Percentiles rank a stretch among this genome's conserved stretches.
Evolutionary conservation across 2,888 invertebrate species (phyloP).

Genomic region (Tipula lateralis): DNA sequence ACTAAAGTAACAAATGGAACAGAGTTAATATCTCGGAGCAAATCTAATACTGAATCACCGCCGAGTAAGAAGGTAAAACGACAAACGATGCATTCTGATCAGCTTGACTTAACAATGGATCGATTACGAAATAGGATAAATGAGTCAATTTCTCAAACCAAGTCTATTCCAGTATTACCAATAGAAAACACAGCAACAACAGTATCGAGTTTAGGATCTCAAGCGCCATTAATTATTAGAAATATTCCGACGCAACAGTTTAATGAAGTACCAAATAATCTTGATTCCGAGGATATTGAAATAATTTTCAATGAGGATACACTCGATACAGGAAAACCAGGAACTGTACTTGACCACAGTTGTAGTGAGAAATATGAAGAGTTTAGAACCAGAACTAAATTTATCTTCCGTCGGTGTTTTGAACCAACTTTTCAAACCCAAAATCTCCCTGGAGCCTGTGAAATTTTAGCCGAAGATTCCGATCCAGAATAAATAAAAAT

Average conservation of each 20-base stretch:
- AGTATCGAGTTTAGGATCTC: background rate
- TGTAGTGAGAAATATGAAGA: conserved; percentile 32
- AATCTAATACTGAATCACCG: background rate
- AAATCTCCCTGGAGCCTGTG: conserved; percentile 53
- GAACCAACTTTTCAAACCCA: conserved; percentile 65
- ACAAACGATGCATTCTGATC: background rate
- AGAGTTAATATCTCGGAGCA: background rate
- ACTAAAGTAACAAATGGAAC: background rate
- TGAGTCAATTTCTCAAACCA: background rate
- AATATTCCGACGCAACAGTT: background rate
- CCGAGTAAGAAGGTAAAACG: background rate
- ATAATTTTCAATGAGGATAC: background rate
- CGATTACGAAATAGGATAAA: background rate
- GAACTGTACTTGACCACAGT: conserved; percentile 34
- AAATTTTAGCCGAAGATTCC: conserved; percentile 65
- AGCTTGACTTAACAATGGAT: background rate
- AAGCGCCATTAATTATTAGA: background rate
- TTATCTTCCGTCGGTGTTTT: conserved; percentile 67
- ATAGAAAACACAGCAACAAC: background rate
- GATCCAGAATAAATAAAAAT: conserved; percentile 49
- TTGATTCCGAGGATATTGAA: conserved; percentile 28
- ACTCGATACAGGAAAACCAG: background rate
- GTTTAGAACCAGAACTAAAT: background rate
- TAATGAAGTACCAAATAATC: background rate
- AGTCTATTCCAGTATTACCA: background rate